These are phyloP conservation scores for Cryptomyrus ogoouensis DNA, from an alignment of 2,113 vertebrate species.

Conservation along the genomic window DNA sequence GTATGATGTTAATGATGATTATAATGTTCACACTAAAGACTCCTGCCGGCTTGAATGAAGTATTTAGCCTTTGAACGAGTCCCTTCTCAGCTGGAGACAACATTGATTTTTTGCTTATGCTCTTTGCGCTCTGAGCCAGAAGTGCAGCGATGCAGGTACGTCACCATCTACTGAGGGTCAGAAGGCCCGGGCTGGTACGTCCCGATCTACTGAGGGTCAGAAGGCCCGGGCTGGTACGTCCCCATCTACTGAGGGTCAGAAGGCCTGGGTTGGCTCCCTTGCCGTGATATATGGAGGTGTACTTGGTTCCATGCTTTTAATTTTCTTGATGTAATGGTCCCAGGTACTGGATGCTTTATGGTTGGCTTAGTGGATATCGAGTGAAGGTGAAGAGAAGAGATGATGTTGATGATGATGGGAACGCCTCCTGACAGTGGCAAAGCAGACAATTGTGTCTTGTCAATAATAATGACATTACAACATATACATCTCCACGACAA, in stretches of 20 bases:
- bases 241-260: conserved; percentile 26
- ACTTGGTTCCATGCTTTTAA: background rate
- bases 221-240: background rate
- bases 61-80: background rate
- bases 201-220: conserved; percentile 25
- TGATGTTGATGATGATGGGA: background rate
- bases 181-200: background rate
- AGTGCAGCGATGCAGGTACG: background rate
- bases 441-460: background rate
- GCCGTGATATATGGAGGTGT: background rate
- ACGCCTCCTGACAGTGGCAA: background rate
- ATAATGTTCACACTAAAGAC: background rate
- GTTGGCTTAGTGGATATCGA: background rate
- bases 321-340: conserved; percentile 10
- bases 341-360: background rate
- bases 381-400: background rate
- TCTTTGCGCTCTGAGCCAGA: background rate
- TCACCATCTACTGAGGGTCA: conserved; percentile 24
- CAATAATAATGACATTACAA: background rate
- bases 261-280: background rate
- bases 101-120: background rate
- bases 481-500: background rate
- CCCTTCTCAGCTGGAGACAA: background rate
- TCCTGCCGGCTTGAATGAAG: background rate
- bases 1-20: background rate